Evolutionary conservation across 2,888 invertebrate species (phyloP).

Genomic region (Limnephilus lunatus): DNA sequence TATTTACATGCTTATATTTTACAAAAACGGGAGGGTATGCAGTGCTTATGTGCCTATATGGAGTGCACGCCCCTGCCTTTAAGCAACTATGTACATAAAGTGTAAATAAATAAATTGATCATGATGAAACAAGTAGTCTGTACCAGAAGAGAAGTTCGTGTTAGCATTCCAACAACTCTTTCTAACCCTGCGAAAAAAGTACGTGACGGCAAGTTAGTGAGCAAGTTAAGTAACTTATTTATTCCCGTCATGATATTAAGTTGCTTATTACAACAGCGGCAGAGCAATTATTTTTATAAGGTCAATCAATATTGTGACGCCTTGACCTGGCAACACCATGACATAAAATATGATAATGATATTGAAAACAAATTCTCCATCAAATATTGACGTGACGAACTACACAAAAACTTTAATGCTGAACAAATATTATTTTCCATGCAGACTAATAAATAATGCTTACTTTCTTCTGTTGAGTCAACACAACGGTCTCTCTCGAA

Average conservation of each 20-base stretch:
- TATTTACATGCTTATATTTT: too few relatives aligned
- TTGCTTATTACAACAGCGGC: neutral
- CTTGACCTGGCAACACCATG: neutral
- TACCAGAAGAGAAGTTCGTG: neutral
- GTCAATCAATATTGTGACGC: neutral
- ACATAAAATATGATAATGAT: neutral
- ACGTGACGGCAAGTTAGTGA: neutral
- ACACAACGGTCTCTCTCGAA: neutral
- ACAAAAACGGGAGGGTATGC: too few relatives aligned
- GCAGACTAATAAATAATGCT: neutral
- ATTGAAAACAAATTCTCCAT: neutral
- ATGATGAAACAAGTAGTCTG: neutral
- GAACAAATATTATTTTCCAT: neutral
- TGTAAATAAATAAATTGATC: neutral
- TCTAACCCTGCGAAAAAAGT: neutral
- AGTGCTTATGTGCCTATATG: too few relatives aligned
- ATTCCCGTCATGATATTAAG: neutral
- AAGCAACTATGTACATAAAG: neutral
- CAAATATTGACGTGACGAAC: neutral
- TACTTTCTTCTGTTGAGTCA: neutral
- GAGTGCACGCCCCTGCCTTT: too few relatives aligned
- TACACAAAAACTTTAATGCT: neutral
- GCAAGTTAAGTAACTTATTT: neutral
- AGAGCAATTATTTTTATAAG: neutral
- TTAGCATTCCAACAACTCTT: neutral